Evolutionary conservation across 1,140 invertebrate species (phyloP).

Genomic region (Ruditapes philippinarum): DNA sequence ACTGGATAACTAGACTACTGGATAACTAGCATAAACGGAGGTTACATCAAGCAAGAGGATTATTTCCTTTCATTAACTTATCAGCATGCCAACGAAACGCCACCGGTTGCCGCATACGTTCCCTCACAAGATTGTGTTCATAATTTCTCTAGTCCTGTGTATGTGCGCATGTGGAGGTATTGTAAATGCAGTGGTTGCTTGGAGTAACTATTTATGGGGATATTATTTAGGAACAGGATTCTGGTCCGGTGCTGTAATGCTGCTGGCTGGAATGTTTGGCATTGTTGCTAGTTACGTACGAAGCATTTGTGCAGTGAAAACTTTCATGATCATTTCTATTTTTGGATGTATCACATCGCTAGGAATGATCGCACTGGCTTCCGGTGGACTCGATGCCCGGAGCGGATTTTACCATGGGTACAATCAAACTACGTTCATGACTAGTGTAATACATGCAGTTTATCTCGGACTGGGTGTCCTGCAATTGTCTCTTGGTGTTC

Average conservation of each 20-base stretch:
- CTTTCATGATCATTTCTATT: slow-evolving; percentile 56
- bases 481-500: slow-evolving; percentile 50
- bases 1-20: too few species aligned
- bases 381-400: slow-evolving; percentile 48
- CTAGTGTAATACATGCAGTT: slow-evolving; percentile 16
- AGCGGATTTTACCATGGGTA: slow-evolving; percentile 51
- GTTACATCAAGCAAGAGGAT: too few species aligned
- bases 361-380: slow-evolving; percentile 53
- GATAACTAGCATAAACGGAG: too few species aligned
- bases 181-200: slow-evolving; percentile 13
- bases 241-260: slow-evolving; percentile 46
- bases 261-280: slow-evolving; percentile 51
- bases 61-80: too few species aligned
- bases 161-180: slow-evolving; percentile 54
- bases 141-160: slow-evolving; percentile 44
- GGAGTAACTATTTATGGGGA: slow-evolving; percentile 45
- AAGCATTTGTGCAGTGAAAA: slow-evolving; percentile 39
- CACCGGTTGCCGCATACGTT: slow-evolving; percentile 22
- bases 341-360: slow-evolving; percentile 41
- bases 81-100: slow-evolving; percentile 43
- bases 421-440: slow-evolving; percentile 3
- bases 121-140: slow-evolving; percentile 34
- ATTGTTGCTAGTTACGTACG: slow-evolving; percentile 33
- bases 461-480: slow-evolving; percentile 49
- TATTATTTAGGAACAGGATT: slow-evolving; percentile 48